A percentile compares a stretch with the other conserved stretches of the same genome.
These are phyloP conservation scores for Petrocephalus sullivani DNA, from an alignment of 2,797 vertebrate species.

Conservation along the genomic window DNA sequence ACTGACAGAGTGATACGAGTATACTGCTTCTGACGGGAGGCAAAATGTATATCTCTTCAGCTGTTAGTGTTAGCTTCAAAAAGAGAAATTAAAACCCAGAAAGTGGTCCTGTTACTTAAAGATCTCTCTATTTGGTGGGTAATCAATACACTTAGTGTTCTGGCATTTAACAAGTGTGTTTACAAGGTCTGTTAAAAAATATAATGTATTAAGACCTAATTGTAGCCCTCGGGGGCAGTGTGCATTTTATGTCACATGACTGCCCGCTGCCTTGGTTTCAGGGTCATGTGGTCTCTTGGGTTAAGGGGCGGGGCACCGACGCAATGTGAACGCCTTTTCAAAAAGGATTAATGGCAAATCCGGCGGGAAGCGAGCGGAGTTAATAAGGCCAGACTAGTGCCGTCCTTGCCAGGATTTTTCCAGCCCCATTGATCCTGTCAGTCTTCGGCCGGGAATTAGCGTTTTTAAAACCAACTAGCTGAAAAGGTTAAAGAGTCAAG, in stretches of 20 bases:
- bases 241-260: not conserved
- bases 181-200: not conserved
- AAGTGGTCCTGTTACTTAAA: not conserved
- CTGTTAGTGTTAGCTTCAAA: not conserved
- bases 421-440: not conserved
- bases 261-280: not conserved
- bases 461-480: not conserved
- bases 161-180: not conserved
- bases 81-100: not conserved
- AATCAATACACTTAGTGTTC: not conserved
- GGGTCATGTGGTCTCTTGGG: not conserved
- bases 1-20: not conserved
- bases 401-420: not conserved
- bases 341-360: not conserved
- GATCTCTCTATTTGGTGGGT: not conserved
- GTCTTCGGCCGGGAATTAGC: not conserved
- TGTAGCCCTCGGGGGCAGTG: not conserved
- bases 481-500: not conserved
- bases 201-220: not conserved
- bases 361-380: not conserved
- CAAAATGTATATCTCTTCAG: not conserved
- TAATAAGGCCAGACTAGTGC: not conserved
- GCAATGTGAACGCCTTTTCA: not conserved
- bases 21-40: not conserved
- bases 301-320: not conserved